A percentile compares a stretch with the other conserved stretches of the same genome.
Conservation (phyloP, 2,113 vertebrate genomes). For the Microtus montanus region DNA sequence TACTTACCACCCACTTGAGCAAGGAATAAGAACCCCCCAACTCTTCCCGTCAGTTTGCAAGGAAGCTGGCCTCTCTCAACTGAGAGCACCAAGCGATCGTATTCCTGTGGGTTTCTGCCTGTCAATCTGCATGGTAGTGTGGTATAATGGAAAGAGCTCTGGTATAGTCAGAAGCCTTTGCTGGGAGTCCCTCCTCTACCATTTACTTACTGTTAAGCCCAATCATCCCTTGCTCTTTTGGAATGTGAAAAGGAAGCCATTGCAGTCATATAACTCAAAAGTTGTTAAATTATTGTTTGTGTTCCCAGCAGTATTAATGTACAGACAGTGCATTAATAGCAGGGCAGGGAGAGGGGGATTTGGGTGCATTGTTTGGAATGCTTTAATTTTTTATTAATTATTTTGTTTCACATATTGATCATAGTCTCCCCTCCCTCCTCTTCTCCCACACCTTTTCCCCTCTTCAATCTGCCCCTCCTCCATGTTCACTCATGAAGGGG, state of each 20-base stretch:
- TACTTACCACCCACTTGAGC: conserved; percentile 60
- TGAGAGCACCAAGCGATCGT: no score
- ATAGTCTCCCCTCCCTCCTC: background rate
- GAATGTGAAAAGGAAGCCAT: background rate
- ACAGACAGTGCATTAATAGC: background rate
- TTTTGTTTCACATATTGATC: background rate
- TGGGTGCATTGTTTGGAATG: background rate
- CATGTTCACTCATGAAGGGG: background rate
- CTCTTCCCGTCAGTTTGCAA: background rate
- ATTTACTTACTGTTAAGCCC: fast-evolving
- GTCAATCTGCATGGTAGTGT: background rate
- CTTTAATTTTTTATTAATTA: background rate
- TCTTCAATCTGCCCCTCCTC: background rate
- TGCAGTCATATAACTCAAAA: background rate
- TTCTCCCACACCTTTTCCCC: background rate
- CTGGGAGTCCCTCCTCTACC: background rate
- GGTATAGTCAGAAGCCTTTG: background rate
- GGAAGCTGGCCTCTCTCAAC: background rate
- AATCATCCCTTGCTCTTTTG: background rate
- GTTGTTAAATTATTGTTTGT: background rate
- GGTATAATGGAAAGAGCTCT: no score
- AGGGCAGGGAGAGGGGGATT: background rate
- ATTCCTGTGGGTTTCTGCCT: background rate
- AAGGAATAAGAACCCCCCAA: background rate
- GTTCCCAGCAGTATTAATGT: background rate